Evolutionary conservation across 92 coral and sea anemone genomes (phyloP).

Genomic region (Parazoanthus atlanticus): DNA sequence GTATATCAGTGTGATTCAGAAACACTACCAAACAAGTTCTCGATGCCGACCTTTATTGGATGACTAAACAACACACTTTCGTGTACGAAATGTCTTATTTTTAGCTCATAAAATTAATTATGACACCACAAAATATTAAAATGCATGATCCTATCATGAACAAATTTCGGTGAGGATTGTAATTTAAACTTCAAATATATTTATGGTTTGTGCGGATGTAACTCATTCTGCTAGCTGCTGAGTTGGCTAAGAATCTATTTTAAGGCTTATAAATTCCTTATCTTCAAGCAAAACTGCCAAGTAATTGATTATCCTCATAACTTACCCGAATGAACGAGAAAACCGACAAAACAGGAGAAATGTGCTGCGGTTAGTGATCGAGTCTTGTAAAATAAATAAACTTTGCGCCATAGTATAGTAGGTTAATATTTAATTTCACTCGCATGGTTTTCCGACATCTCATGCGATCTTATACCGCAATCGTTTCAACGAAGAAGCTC

Average conservation of each 20-base stretch:
- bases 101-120: too few species aligned
- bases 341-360: not conserved
- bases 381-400: not conserved
- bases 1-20: not conserved
- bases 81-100: not conserved
- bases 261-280: not conserved
- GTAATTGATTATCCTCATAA: too few species aligned
- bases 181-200: not conserved
- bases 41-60: not conserved
- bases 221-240: not conserved
- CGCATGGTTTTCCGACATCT: not conserved
- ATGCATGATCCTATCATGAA: not conserved
- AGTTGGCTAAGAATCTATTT: not conserved
- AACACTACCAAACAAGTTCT: not conserved
- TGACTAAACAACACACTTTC: not conserved
- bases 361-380: not conserved
- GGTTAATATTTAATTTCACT: conserved; percentile 20
- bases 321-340: not conserved
- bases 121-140: too few species aligned
- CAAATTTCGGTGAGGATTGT: not conserved
- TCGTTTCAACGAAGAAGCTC: not conserved
- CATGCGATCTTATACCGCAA: not conserved
- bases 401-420: not conserved
- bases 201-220: not conserved
- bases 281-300: not conserved